A percentile compares a stretch with the other conserved stretches of the same genome.
phyloP scores from a whole-genome alignment of 2,797 vertebrate genomes.

The Cryptoblepharus egeriae region DNA sequence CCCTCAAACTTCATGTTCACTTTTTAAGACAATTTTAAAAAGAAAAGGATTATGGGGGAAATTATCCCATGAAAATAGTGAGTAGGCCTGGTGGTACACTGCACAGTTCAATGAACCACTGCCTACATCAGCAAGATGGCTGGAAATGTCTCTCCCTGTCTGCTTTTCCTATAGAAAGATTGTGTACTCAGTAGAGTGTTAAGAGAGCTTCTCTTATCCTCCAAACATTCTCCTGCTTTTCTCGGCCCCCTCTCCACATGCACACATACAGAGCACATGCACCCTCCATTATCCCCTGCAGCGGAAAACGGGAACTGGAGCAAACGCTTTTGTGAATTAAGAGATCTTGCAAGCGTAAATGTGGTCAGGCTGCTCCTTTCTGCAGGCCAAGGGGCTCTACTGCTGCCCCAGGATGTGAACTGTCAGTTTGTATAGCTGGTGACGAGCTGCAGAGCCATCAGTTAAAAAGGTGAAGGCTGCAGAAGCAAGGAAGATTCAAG shows the following conservation, averaged over 20 bases:
- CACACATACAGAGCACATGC: neutral
- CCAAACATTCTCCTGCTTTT: constrained; percentile 73
- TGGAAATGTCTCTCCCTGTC: constrained; percentile 84
- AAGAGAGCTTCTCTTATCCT: constrained; percentile 82
- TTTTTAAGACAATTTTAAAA: constrained; percentile 62
- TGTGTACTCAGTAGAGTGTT: constrained; percentile 88
- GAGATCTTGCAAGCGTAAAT: constrained; percentile 87
- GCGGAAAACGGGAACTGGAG: constrained; percentile 93
- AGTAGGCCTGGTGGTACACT: constrained; percentile 71
- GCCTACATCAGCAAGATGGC: constrained; percentile 79
- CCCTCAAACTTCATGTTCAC: constrained; percentile 23
- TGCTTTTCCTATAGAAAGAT: constrained; percentile 83
- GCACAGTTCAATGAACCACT: constrained; percentile 83
- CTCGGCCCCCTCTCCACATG: neutral
- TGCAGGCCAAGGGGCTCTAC: constrained; percentile 85
- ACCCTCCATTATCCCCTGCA: constrained; percentile 83
- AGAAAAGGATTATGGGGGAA: constrained; percentile 42
- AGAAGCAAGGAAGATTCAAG: constrained; percentile 85
- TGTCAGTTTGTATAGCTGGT: constrained; percentile 97
- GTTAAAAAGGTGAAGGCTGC: constrained; percentile 92
- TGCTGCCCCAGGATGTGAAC: constrained; percentile 95
- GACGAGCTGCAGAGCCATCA: constrained; percentile 94
- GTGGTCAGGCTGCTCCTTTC: constrained; percentile 91
- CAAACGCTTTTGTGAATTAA: constrained; percentile 98
- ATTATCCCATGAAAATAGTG: constrained; percentile 71